Evolutionary conservation across 2,797 vertebrate species (phyloP).

Genomic region (Rhinoraja longicauda): DNA sequence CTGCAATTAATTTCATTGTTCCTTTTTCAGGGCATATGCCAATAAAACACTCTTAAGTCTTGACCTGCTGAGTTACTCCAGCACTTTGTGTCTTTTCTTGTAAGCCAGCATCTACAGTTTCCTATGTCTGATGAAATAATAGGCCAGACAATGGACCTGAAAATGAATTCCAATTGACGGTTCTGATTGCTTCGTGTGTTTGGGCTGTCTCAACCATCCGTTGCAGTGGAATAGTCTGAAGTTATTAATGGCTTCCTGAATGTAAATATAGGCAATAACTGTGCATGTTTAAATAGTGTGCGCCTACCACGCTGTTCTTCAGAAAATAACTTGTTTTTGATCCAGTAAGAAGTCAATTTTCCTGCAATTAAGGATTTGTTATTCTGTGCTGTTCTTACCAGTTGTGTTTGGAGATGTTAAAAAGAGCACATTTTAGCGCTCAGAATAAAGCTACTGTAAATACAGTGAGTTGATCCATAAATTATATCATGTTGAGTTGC

Average conservation of each 20-base stretch:
- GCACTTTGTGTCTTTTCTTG: not conserved
- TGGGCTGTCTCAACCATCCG: not conserved
- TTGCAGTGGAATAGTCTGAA: not conserved
- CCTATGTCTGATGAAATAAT: not conserved
- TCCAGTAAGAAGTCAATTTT: not conserved
- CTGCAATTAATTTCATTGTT: too few relatives aligned
- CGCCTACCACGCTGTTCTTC: not conserved
- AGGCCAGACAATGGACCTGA: not conserved
- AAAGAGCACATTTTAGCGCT: not conserved
- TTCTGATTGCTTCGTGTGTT: not conserved
- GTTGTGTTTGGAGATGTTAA: not conserved
- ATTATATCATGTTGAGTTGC: conserved; percentile 21
- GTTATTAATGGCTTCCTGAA: not conserved
- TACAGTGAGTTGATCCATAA: not conserved
- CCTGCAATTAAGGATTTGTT: not conserved
- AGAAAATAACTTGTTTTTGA: not conserved
- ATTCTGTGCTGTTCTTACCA: not conserved
- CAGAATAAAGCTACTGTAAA: conserved; percentile 11
- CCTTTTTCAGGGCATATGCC: too few relatives aligned
- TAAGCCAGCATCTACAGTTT: too few relatives aligned
- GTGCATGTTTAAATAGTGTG: not conserved
- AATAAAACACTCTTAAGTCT: too few relatives aligned
- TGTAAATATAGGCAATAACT: not conserved
- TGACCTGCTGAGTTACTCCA: too few relatives aligned
- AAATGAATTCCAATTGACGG: not conserved